Conservation (phyloP, 2,797 vertebrate species). For the Rhadinocentrus ornatus region DNA sequence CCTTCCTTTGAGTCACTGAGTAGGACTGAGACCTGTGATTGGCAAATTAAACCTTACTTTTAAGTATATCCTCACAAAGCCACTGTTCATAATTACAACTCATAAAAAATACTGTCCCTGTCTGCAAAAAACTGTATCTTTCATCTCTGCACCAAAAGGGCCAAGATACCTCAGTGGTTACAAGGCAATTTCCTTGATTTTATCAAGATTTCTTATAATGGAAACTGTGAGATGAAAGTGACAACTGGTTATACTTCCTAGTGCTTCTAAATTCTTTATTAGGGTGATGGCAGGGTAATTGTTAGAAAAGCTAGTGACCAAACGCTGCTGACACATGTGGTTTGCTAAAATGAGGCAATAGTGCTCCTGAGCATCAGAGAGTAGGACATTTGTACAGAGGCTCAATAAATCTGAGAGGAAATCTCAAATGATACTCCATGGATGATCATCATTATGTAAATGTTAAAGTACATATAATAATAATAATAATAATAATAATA, state of each 20-base stretch:
- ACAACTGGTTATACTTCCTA: conserved; percentile 16
- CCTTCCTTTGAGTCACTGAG: conserved; percentile 47
- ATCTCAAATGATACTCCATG: no score
- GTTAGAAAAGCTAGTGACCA: conserved; percentile 9
- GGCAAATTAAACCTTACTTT: conserved; percentile 56
- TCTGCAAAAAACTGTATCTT: conserved; percentile 43
- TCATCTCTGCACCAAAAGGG: conserved; percentile 28
- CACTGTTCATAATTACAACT: conserved; percentile 47
- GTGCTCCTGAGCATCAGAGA: not conserved
- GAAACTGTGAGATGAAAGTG: conserved; percentile 47
- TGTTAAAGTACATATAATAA: no score
- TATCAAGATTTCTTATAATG: conserved; percentile 35
- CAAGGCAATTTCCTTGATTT: conserved; percentile 46
- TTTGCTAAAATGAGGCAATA: not conserved
- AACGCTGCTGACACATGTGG: no score
- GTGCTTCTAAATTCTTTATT: conserved; percentile 16
- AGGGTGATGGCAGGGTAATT: not conserved
- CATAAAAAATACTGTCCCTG: conserved; percentile 41
- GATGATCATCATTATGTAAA: not conserved
- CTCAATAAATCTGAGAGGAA: not conserved
- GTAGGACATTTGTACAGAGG: not conserved
- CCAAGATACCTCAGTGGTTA: conserved; percentile 17
- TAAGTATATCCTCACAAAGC: conserved; percentile 57
- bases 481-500: no score
- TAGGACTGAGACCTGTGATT: conserved; percentile 46